phyloP scores from a whole-genome alignment of 2,797 vertebrate genomes.

The Oophaga sylvatica region DNA sequence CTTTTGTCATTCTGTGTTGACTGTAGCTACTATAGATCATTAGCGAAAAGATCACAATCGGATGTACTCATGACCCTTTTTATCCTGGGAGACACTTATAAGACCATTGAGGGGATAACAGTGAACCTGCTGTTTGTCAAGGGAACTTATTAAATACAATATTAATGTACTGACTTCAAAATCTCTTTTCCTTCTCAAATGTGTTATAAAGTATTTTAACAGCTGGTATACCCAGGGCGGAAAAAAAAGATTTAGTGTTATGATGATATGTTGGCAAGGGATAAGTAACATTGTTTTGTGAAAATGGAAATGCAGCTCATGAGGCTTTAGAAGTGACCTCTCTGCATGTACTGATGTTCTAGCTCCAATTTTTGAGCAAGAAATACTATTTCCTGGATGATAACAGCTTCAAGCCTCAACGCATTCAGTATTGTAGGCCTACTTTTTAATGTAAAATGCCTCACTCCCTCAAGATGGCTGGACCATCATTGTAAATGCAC shows the following conservation, averaged over 20 bases:
- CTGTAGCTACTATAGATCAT: slow-evolving; percentile 33
- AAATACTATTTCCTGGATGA: not conserved
- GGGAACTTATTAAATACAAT: slow-evolving; percentile 47
- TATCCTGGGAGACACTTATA: not conserved
- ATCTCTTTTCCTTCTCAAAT: slow-evolving; percentile 7
- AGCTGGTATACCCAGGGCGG: not conserved
- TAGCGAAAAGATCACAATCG: slow-evolving; percentile 42
- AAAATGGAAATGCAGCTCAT: slow-evolving; percentile 9
- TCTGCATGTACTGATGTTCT: not conserved
- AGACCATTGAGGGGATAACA: slow-evolving; percentile 27
- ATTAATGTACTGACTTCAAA: slow-evolving; percentile 18
- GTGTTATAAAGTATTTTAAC: slow-evolving; percentile 20
- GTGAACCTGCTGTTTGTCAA: slow-evolving; percentile 18
- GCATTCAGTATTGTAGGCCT: not conserved
- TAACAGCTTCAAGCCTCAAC: not conserved
- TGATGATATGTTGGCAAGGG: slow-evolving; percentile 3
- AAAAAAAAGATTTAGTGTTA: not conserved
- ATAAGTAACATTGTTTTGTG: not conserved
- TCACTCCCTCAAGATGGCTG: too few relatives aligned
- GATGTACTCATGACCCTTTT: slow-evolving; percentile 23
- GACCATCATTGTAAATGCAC: too few relatives aligned
- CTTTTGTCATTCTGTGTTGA: slow-evolving; percentile 34
- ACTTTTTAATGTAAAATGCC: not conserved
- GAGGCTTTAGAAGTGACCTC: slow-evolving; percentile 1
- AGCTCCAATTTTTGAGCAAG: not conserved